Evolutionary conservation across 2,888 invertebrate species (phyloP).

Genomic region (Agriopis leucophaearia): DNA sequence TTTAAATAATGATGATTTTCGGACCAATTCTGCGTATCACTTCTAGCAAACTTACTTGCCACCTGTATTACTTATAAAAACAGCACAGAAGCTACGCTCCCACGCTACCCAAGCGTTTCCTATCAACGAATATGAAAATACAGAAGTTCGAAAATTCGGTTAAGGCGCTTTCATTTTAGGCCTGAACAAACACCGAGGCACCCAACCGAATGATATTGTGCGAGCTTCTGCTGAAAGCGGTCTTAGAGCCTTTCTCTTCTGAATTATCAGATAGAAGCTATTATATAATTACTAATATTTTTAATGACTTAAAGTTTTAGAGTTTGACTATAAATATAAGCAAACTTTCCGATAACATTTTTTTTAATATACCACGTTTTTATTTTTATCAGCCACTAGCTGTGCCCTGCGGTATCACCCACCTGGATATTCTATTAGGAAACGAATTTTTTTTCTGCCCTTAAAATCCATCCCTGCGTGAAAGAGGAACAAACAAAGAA

Average conservation of each 20-base stretch:
- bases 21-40: background rate
- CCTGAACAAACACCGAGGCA: slow-evolving; percentile 35
- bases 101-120: slow-evolving; percentile 9
- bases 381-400: background rate
- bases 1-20: too few species aligned
- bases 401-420: too few species aligned
- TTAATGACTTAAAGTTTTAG: background rate
- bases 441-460: too few species aligned
- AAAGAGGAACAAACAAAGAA: too few species aligned
- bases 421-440: too few species aligned
- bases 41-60: background rate
- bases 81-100: background rate
- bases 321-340: background rate
- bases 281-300: background rate
- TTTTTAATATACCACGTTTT: background rate
- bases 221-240: slow-evolving; percentile 12
- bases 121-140: slow-evolving; percentile 31
- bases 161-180: slow-evolving; percentile 32
- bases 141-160: slow-evolving; percentile 29
- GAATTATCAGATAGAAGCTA: slow-evolving; percentile 19
- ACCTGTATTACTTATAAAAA: slow-evolving; percentile 9
- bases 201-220: slow-evolving; percentile 19
- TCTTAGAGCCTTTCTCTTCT: slow-evolving; percentile 9
- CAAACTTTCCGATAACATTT: background rate
- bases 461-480: too few species aligned